phyloP scores from a whole-genome alignment of 1,140 invertebrate species.

The Drosophila kepulauana region DNA sequence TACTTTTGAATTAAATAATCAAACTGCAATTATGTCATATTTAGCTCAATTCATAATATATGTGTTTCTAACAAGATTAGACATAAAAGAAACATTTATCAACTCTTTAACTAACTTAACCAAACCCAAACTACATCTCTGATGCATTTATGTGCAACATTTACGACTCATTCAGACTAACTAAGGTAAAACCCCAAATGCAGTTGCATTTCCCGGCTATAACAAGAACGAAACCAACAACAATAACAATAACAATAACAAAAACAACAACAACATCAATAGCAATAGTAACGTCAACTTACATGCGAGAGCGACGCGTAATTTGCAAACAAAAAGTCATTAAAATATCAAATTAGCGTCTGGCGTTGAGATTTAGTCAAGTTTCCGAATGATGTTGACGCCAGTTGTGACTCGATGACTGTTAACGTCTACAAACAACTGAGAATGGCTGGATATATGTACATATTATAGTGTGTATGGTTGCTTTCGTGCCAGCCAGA shows the following conservation, averaged over 20 bases:
- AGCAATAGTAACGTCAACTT: conserved; percentile 19
- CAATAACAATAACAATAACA: background rate
- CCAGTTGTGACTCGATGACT: conserved; percentile 45
- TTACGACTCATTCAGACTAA: conserved; percentile 41
- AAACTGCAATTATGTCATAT: background rate
- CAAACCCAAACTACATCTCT: background rate
- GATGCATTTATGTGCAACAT: conserved; percentile 12
- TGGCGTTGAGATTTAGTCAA: conserved; percentile 69
- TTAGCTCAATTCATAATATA: background rate
- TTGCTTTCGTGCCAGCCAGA: conserved; percentile 14
- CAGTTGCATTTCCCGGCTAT: conserved; percentile 18
- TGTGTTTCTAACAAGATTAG: background rate
- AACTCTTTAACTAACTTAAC: background rate
- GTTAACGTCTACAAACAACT: conserved; percentile 31
- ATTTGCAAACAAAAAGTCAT: conserved; percentile 81
- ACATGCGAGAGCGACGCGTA: conserved; percentile 42
- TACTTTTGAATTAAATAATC: background rate
- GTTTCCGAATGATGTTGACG: conserved; percentile 63
- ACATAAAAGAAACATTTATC: background rate
- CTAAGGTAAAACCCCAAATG: conserved; percentile 4
- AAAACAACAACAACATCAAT: conserved; percentile 2
- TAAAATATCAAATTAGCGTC: conserved; percentile 82
- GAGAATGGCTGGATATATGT: conserved; percentile 24
- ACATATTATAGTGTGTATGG: background rate
- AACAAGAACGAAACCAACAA: conserved; percentile 1